Evolutionary conservation across 2,113 vertebrate genomes (phyloP).

Genomic region (Scytalopus superciliaris): DNA sequence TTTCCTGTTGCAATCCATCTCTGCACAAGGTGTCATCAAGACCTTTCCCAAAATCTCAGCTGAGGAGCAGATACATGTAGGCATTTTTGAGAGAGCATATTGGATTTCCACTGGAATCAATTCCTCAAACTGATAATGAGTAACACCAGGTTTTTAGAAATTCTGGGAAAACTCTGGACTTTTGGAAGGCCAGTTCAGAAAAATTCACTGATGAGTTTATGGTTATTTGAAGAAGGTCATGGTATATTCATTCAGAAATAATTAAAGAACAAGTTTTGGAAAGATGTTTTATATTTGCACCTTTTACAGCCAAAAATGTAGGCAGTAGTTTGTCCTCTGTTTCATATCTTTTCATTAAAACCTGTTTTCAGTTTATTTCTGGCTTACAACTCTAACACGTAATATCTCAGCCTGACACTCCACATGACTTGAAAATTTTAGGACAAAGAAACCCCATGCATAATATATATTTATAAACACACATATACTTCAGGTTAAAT

Average conservation of each 20-base stretch:
- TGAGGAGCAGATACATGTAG: background rate
- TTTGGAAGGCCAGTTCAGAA: background rate
- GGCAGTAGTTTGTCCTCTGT: background rate
- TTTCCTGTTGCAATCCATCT: conserved; percentile 18
- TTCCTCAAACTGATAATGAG: background rate
- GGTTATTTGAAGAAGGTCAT: background rate
- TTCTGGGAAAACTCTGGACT: background rate
- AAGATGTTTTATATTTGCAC: background rate
- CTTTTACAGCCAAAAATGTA: background rate
- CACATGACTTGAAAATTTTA: background rate
- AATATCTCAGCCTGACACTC: conserved; percentile 23
- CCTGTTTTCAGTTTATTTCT: background rate
- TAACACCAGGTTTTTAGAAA: background rate
- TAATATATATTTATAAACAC: background rate
- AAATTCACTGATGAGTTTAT: background rate
- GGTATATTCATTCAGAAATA: background rate
- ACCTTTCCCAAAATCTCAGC: background rate
- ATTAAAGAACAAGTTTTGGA: background rate
- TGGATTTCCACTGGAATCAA: conserved; percentile 10
- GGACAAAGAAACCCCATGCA: background rate
- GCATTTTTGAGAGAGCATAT: background rate
- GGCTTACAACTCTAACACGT: background rate
- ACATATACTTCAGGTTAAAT: background rate
- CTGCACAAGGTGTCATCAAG: background rate
- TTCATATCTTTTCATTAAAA: conserved; percentile 19